Evolutionary conservation across 2,113 vertebrate genomes (phyloP).

Genomic region (Baryphthengus martii): DNA sequence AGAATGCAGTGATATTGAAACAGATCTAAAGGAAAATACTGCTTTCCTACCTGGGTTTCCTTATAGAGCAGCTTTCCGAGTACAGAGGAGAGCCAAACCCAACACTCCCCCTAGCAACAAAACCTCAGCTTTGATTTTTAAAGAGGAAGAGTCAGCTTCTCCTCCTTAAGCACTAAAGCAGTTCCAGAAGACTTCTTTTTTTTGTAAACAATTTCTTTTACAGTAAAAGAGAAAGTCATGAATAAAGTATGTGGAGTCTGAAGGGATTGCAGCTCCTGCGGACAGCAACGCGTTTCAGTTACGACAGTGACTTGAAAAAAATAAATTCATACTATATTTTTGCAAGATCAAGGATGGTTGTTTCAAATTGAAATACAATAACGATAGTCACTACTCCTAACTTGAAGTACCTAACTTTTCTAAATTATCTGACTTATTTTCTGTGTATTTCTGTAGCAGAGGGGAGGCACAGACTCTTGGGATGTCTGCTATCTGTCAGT

Average conservation of each 20-base stretch:
- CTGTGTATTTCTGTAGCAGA: neutral
- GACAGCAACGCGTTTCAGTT: neutral
- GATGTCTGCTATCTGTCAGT: accelerated
- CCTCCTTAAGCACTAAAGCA: neutral
- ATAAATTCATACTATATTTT: neutral
- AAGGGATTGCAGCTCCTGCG: neutral
- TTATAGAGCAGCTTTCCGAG: neutral
- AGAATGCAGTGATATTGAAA: neutral
- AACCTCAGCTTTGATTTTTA: slow-evolving; percentile 26
- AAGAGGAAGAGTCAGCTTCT: slow-evolving; percentile 51
- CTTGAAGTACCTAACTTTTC: neutral
- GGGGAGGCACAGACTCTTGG: neutral
- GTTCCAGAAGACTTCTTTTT: neutral
- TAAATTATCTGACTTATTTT: neutral
- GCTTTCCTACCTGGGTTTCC: neutral
- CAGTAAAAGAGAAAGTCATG: neutral
- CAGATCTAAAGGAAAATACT: neutral
- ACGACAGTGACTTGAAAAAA: neutral
- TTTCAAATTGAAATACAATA: neutral
- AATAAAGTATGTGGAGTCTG: neutral
- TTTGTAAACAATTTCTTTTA: neutral
- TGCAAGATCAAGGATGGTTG: neutral
- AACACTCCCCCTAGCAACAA: slow-evolving; percentile 49
- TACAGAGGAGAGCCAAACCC: neutral
- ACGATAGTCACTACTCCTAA: neutral